A percentile compares a stretch with the other conserved stretches of the same genome.
Evolutionary conservation across 1,140 invertebrate species (phyloP).

Genomic region (Scylla paramamosain): DNA sequence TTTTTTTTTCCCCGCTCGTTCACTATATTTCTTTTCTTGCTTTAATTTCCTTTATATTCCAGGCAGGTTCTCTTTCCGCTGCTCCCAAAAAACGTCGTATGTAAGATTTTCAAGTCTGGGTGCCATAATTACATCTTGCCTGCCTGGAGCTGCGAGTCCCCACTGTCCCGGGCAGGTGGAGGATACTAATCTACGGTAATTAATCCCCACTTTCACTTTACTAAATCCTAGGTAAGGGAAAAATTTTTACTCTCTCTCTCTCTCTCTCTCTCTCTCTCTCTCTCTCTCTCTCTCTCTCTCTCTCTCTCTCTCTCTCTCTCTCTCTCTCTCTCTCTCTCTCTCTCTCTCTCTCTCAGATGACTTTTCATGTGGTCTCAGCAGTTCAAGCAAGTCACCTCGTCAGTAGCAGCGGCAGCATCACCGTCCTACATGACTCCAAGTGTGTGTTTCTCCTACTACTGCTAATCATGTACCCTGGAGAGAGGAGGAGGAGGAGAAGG

Average conservation of each 20-base stretch:
- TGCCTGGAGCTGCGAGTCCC: neutral
- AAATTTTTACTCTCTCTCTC: neutral
- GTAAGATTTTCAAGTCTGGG: neutral
- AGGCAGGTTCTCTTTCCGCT: neutral
- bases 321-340: no score
- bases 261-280: conserved; percentile 20
- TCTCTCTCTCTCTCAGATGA: neutral
- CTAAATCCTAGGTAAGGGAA: neutral
- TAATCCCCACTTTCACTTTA: no score
- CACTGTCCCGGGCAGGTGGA: neutral
- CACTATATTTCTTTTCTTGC: no score
- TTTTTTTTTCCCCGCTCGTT: no score
- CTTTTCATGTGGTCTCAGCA: neutral
- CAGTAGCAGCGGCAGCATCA: neutral
- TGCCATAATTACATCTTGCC: neutral
- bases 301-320: conserved; percentile 7
- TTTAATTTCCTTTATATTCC: no score
- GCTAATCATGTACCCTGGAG: neutral
- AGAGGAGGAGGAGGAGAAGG: neutral
- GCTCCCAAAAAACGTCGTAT: neutral
- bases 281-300: conserved; percentile 20
- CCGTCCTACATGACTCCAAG: no score
- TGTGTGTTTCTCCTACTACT: no score
- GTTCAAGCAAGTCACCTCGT: neutral
- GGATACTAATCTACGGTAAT: no score